A percentile compares a stretch with the other conserved stretches of the same genome.
Evolutionary conservation across 2,797 vertebrate genomes (phyloP).

Genomic region (Parambassis ranga): DNA sequence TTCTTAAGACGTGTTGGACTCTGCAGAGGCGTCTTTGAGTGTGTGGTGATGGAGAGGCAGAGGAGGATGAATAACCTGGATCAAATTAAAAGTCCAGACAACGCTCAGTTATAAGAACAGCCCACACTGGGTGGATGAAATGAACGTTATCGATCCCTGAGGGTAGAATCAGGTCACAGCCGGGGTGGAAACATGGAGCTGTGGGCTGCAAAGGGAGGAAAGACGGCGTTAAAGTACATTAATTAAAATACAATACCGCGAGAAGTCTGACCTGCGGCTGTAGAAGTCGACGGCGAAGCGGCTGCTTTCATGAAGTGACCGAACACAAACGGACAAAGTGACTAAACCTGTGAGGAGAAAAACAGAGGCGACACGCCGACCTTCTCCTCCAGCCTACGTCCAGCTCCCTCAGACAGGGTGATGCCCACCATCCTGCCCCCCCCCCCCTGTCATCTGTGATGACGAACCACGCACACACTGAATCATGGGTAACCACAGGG

Average conservation of each 20-base stretch:
- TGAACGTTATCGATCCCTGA: conserved; percentile 39
- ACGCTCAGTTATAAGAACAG: neutral
- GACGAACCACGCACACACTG: neutral
- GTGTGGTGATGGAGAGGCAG: neutral
- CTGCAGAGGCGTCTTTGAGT: too few relatives aligned
- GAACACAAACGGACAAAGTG: neutral
- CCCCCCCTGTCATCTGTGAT: neutral
- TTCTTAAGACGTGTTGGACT: too few relatives aligned
- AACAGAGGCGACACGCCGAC: conserved; percentile 18
- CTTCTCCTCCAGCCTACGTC: conserved; percentile 41
- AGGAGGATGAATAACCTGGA: neutral
- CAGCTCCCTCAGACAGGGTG: conserved; percentile 22
- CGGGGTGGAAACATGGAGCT: neutral
- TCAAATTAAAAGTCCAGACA: conserved; percentile 25
- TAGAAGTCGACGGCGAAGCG: neutral
- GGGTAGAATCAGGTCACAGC: conserved; percentile 16
- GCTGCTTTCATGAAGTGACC: neutral
- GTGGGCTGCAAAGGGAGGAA: conserved; percentile 13
- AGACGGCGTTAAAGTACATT: neutral
- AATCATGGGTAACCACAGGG: conserved; percentile 32
- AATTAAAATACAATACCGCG: conserved; percentile 11
- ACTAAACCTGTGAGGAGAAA: neutral
- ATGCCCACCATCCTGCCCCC: conserved; percentile 21
- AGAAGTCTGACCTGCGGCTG: neutral
- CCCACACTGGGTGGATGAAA: conserved; percentile 10